Base-by-base conservation (phyloP, 2,113 vertebrate species). In the Dasypus novemcinctus region DNA sequence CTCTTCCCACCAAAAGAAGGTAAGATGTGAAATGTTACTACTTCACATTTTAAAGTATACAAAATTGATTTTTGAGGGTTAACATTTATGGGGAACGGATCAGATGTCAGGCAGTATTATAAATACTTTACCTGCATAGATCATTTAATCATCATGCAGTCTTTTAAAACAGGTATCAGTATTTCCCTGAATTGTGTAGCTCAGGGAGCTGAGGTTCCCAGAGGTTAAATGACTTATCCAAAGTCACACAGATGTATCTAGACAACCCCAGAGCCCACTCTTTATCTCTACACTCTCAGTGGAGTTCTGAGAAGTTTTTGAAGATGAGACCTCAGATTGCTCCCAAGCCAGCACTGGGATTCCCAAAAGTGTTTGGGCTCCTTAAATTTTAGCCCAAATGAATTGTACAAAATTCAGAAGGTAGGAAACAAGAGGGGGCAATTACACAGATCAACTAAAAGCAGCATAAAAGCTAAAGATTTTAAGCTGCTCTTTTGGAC, bases 1-100 rank as follows among this genome's bases (percentile, higher is more conserved):
- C 78, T 74, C 74, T 27, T 78, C 23, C 33, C 31, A 61, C 59
- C 31, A 43, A 79, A 33, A 94, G n/a, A 61, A 80, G 63, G 57
- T 54, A 33, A 91, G 36, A 90, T n/a, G 59, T 33, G 83, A 95
- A 87, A 87, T 71, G 46, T 57, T 49, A 82, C 11, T 38, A 83
- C 75, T 87, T 83, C 74, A 33, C 27, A 71, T 72, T 93, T 59
- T 85, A 87, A 93, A 91, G 78, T 69, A 80, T 52, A 75, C 68
- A 85, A 66, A 93, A 52, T 68, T 94, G 92, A 91, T 72, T 81
- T 31, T 20, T 31, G 25, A 57, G 10, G 31, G 76, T 38, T 87
- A 66, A 79, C 49, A 63, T 74, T 90, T 90, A 86, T 23, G 43
- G 71, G 80, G 87, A 95, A 91, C n/a, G 9, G 83, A 33, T 64